Base-by-base conservation (phyloP, 2,888 invertebrate genomes). In the Synanthedon formicaeformis region DNA sequence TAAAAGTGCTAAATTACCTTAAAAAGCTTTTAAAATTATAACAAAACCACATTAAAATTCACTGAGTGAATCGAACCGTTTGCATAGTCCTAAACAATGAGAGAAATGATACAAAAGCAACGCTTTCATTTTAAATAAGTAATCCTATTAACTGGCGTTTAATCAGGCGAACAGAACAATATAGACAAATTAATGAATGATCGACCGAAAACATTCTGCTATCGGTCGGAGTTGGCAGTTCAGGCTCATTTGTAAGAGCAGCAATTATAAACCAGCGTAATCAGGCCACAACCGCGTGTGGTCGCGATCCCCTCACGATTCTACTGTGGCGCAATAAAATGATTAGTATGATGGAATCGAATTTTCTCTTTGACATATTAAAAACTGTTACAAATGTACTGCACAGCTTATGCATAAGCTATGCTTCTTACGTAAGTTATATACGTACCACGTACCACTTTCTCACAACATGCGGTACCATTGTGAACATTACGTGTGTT, bases 121-220 rank as follows among this genome's bases (percentile, higher is more conserved):
- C 45, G 45, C 45, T n/a, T 45, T 45, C n/a, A 45, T 45, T 45
- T 45, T 13, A 45, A 45, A 45, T 45, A 13, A 45, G 13, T 45
- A 45, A 45, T 14, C 5, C 11, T n/a, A 45, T 13, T 45, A 45
- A 45, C 45, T 14, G 45, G 14, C 45, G 45, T 74, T 71, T 73
- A 76, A 79, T 78, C 78, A 77, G 45, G 45, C 45, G 45, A 13
- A 12, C 13, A 45, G 45, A 45, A 83, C 82, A 85, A 83, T 83
- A 75, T 75, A 71, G 72, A 75, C 80, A 82, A 84, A 82, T 84
- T 84, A 86, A 85, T 82, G 83, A 78, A 75, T 71, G 73, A 77
- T 74, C 74, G 71, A 74, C 71, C 69, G 75, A 80, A 82, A 82
- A 80, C 78, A 82, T 82, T 76, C 71, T 67, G 65, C 65, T 71